A percentile compares a stretch with the other conserved stretches of the same genome.
Conservation (phyloP, 92 coral and sea anemone genomes). For the Umimayanthus chanpuru region DNA sequence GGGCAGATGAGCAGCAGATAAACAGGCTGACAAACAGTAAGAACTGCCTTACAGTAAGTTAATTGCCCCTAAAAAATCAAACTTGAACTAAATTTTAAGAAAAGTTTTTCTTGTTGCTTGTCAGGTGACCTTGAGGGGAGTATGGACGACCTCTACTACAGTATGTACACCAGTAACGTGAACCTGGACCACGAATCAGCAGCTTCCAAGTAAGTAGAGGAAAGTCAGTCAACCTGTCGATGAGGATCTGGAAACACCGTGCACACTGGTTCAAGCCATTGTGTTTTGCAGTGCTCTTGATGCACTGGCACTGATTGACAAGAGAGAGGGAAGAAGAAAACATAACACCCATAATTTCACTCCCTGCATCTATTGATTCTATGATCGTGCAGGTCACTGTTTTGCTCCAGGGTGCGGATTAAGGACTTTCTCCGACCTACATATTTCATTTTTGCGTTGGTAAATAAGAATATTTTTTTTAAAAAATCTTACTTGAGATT, state of each 20-base stretch:
- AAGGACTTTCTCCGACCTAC: too few species aligned
- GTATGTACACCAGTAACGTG: conserved; percentile 83
- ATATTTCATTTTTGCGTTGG: too few species aligned
- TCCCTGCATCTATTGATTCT: not conserved
- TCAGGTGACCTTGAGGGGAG: conserved; percentile 63
- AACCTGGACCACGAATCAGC: conserved; percentile 68
- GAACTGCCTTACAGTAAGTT: too few species aligned
- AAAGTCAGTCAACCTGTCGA: not conserved
- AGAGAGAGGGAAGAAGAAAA: not conserved
- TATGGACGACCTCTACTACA: conserved; percentile 78
- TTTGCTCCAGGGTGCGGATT: not conserved
- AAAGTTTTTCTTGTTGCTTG: not conserved
- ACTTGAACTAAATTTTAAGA: not conserved
- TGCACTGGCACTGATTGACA: not conserved
- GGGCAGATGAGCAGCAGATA: not conserved
- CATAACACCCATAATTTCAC: not conserved
- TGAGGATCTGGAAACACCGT: too few species aligned
- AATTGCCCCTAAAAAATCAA: not conserved
- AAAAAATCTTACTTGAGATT: too few species aligned
- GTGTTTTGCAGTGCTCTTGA: too few species aligned
- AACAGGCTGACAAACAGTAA: too few species aligned
- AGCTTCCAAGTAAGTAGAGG: conserved; percentile 41
- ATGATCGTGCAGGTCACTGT: not conserved
- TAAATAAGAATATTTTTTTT: too few species aligned
- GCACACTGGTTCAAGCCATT: not conserved